A percentile compares a stretch with the other conserved stretches of the same genome.
Evolutionary conservation across 2,113 vertebrate species (phyloP).

Genomic region (Festucalex cinctus): DNA sequence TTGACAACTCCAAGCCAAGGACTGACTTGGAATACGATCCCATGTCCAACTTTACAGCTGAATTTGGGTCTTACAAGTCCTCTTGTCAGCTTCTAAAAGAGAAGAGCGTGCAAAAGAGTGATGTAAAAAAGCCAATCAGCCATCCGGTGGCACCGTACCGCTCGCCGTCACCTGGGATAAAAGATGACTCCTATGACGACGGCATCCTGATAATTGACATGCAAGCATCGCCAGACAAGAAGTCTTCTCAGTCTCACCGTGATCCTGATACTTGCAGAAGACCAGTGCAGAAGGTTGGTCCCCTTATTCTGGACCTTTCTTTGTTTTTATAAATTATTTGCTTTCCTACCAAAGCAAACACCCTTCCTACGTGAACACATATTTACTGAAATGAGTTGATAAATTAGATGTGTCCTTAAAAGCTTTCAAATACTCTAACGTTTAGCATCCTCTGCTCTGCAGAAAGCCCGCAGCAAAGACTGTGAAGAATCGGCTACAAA

Average conservation of each 20-base stretch:
- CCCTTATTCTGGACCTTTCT: neutral
- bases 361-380: too few species aligned
- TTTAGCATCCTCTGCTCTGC: neutral
- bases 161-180: slow-evolving; percentile 5
- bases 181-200: slow-evolving; percentile 69
- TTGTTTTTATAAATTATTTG: neutral
- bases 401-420: neutral
- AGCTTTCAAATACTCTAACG: neutral
- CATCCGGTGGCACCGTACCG: neutral
- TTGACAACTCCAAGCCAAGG: slow-evolving; percentile 66
- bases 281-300: neutral
- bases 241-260: slow-evolving; percentile 28
- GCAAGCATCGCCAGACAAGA: slow-evolving; percentile 38
- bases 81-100: slow-evolving; percentile 38
- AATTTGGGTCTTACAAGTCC: slow-evolving; percentile 48
- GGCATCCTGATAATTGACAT: slow-evolving; percentile 69
- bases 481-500: slow-evolving; percentile 3
- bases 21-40: slow-evolving; percentile 75
- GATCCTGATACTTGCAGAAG: neutral
- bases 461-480: neutral
- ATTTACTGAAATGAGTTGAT: too few species aligned
- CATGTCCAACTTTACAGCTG: slow-evolving; percentile 74
- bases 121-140: neutral
- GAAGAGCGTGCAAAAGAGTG: slow-evolving; percentile 10
- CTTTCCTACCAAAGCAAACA: neutral